Evolutionary conservation across 2,888 invertebrate genomes (phyloP), one percentile per base, ranked within the genome.

Genomic region (Pediacus dermestoides): DNA sequence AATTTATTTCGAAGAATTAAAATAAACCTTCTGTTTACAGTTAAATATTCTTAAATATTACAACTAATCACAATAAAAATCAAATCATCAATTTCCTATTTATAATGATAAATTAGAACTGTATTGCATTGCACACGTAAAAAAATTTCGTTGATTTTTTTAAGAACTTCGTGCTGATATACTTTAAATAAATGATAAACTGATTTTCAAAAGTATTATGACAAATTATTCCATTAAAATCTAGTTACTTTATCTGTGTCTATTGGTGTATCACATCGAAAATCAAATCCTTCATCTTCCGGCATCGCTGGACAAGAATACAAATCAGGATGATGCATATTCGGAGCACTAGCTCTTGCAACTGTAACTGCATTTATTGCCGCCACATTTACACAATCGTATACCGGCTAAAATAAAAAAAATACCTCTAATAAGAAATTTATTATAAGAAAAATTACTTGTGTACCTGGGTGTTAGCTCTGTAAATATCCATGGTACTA

Each of bases 321-420:
- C 23, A 64, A 45, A 34, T 65, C 61, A 2, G 61, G 58, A 13
- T 58, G 57, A 26, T 57, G 63, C 16, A 53, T 44, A 8, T 30
- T 32, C 16, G 46, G 46, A 10, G 40, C 40, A 4, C 33, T 23
- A 13, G 55, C 51, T 28, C 61, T 54, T 27, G 57, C 55, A 7
- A 73, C 57, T 59, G 70, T 47, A 55, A 66, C 58, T 2, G 66
- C 66, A 34, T 66, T 68, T 28, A 70, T 64, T 2, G 69, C 63
- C 34, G 76, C 74, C 33, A 76, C 70, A 58, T 77, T 77, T 1
- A 76, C 74, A 52, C 76, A 76, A 59, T 76, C 76, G 44, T 77
- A 76, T 28, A 76, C 71, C 25, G 75, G 75, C 76, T 76, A 26
- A 64, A 61, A 55, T 15, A 51, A 42, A 34, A 13, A 26, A 14